phyloP scores from a whole-genome alignment of 1,140 invertebrate species.

The Solen grandis region DNA sequence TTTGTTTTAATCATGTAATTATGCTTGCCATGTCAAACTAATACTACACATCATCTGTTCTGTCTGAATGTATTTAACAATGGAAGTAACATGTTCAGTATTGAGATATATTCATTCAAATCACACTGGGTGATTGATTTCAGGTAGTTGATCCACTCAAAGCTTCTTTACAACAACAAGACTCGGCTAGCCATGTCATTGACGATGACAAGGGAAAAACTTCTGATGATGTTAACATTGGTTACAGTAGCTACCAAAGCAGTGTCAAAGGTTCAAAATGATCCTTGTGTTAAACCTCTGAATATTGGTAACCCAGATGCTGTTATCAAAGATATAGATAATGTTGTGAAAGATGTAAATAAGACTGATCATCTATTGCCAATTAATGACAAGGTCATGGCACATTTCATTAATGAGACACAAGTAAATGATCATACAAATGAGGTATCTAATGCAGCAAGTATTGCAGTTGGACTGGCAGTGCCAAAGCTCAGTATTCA shows the following conservation, averaged over 20 bases:
- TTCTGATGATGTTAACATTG: neutral
- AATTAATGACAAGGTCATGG: too few species aligned
- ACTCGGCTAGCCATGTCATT: neutral
- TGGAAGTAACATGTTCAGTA: neutral
- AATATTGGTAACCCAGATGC: neutral
- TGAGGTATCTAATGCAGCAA: neutral
- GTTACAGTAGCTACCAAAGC: neutral
- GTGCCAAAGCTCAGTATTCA: neutral
- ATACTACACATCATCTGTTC: neutral
- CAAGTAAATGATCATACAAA: too few species aligned
- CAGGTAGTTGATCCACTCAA: neutral
- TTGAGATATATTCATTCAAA: neutral
- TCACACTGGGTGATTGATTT: neutral
- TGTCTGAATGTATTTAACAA: neutral
- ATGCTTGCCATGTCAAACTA: neutral
- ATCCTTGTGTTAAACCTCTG: neutral
- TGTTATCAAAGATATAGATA: neutral
- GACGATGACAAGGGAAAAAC: neutral
- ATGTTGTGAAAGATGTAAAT: neutral
- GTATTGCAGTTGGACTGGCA: neutral
- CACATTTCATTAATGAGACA: too few species aligned
- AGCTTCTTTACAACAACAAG: neutral
- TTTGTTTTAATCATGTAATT: neutral
- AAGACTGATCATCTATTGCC: neutral
- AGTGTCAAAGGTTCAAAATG: neutral